Base-by-base conservation (phyloP, 2,888 invertebrate genomes). In the Arctia plantaginis region DNA sequence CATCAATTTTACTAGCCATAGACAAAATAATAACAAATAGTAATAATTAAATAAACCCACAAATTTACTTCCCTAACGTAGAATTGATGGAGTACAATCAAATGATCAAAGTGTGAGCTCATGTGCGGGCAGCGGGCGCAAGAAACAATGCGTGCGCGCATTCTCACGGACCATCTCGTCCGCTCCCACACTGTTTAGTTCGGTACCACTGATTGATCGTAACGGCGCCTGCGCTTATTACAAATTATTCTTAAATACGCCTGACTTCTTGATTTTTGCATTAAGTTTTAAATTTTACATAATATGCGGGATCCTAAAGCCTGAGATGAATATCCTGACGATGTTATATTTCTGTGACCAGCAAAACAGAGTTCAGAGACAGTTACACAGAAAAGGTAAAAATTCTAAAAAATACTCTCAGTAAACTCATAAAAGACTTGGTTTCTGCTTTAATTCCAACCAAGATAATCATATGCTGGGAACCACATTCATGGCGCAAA, bases 171-270 rank as follows among this genome's bases (percentile, higher is more conserved):
- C 87, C 83, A 85, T 83, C 83, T 81, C 87, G 85, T 82, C 80
- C 87, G 90, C 90, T 94, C 93, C 92, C 94, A 94, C 93, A 93
- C 87, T 87, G 86, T 87, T 90, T 88, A 86, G 87, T 89, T 89
- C 85, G 87, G 72, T 76, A 79, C 79, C 80, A 89, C 92, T 93
- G 93, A 94, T 94, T 93, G 93, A 92, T 93, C 88, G 91, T 92
- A 94, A 93, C 92, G 91, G 92, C 87, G 85, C 85, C 81, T 87
- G 84, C 82, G 81, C 85, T 85, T 86, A 88, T 86, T 85, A 87
- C 83, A 86, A 86, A 85, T 87, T 85, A 82, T 78, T 82, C 77
- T 84, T 86, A 84, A 83, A 85, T 84, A 82, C 77, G 66, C 73
- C 69, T 44, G 59, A 18, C 27, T 76, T 35, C 39, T 47, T 67